A percentile compares a stretch with the other conserved stretches of the same genome.
phyloP scores from a whole-genome alignment of 1,140 invertebrate genomes.

The Megalopta genalis region DNA sequence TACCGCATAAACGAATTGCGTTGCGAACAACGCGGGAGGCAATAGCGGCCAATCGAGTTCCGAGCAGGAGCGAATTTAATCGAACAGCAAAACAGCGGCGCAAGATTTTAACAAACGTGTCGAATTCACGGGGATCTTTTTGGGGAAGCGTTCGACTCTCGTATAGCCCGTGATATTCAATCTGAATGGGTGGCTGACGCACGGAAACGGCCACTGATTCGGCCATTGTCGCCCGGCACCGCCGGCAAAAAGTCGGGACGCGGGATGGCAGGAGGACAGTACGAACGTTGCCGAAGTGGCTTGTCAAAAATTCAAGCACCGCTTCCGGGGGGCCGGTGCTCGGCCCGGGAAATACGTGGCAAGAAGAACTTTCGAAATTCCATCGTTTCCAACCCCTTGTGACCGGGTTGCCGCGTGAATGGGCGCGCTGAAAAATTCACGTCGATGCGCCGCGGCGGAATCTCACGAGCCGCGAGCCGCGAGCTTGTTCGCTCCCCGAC shows the following conservation, averaged over 20 bases:
- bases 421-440: background rate
- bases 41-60: too few relatives aligned
- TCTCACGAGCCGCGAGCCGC: background rate
- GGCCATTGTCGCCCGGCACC: background rate
- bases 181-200: background rate
- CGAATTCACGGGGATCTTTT: background rate
- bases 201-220: slow-evolving; percentile 1
- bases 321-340: background rate
- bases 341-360: background rate
- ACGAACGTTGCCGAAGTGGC: background rate
- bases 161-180: background rate
- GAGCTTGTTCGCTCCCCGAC: background rate
- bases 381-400: background rate
- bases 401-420: background rate
- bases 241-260: background rate
- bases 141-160: background rate
- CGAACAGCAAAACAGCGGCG: background rate
- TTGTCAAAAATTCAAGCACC: slow-evolving; percentile 8
- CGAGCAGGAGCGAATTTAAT: background rate
- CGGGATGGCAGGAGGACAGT: background rate
- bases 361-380: background rate
- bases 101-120: background rate
- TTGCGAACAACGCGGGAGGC: too few relatives aligned
- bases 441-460: background rate
- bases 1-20: too few relatives aligned